Percentiles rank a stretch among this genome's conserved stretches.
These are phyloP conservation scores for Pygathrix nemaeus DNA, from an alignment of 2,113 vertebrate genomes.

Conservation along the genomic window DNA sequence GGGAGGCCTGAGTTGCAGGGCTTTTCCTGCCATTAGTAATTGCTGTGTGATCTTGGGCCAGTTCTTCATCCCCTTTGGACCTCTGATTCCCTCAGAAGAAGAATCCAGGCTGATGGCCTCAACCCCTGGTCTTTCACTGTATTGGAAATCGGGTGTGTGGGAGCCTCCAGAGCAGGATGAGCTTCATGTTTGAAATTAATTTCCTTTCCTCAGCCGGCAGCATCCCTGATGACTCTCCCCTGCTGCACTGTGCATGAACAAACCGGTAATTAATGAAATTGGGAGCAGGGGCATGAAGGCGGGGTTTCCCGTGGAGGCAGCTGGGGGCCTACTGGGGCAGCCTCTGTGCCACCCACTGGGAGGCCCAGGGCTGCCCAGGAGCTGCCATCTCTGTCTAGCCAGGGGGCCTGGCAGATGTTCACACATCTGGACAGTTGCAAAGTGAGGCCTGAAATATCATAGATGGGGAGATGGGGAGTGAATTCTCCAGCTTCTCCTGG, in stretches of 20 bases:
- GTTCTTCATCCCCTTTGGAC: neutral
- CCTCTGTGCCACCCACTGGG: neutral
- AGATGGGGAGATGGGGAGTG: neutral
- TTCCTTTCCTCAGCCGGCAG: neutral
- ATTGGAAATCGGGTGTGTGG: neutral
- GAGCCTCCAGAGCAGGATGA: neutral
- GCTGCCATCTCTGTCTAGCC: neutral
- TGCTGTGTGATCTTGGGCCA: neutral
- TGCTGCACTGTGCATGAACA: neutral
- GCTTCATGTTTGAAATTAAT: neutral
- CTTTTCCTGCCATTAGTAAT: neutral
- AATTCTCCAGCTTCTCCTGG: neutral
- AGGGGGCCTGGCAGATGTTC: neutral
- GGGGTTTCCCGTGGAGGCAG: neutral
- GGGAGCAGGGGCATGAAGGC: neutral
- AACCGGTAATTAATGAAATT: neutral
- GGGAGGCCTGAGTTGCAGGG: neutral
- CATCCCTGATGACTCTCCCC: neutral
- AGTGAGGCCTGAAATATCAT: neutral
- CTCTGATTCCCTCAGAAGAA: neutral
- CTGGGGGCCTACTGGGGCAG: neutral
- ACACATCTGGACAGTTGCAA: neutral
- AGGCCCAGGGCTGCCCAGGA: neutral
- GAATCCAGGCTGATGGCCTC: neutral
- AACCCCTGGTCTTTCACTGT: neutral